Evolutionary conservation across 2,888 invertebrate species (phyloP).

Genomic region (Machimus atricapillus): DNA sequence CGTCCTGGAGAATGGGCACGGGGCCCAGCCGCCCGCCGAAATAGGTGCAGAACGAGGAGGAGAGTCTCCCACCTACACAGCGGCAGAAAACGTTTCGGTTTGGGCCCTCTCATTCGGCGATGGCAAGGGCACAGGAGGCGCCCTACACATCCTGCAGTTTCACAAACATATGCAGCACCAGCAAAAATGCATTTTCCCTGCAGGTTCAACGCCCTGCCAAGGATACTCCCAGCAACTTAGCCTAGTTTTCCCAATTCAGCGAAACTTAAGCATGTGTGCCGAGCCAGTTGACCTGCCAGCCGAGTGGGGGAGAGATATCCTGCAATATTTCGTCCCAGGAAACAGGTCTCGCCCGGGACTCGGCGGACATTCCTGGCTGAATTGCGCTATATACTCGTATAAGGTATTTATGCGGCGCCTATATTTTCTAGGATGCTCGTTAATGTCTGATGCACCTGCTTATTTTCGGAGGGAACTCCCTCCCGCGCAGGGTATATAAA

Average conservation of each 20-base stretch:
- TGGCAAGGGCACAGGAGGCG: background rate
- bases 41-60: background rate
- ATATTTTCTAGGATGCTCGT: background rate
- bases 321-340: background rate
- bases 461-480: background rate
- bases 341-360: background rate
- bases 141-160: background rate
- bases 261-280: slow-evolving; percentile 11
- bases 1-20: background rate
- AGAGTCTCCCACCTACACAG: background rate
- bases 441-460: background rate
- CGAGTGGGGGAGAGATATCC: background rate
- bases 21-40: background rate
- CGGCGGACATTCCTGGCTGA: background rate
- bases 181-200: slow-evolving; percentile 6
- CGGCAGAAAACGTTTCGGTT: background rate
- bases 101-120: background rate
- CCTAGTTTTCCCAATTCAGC: slow-evolving; percentile 32
- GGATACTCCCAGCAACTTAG: slow-evolving; percentile 36
- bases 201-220: slow-evolving; percentile 23
- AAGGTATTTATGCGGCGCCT: background rate
- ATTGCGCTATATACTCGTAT: too few species aligned
- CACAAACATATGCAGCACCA: slow-evolving; percentile 5
- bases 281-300: slow-evolving; percentile 5
- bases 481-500: background rate